phyloP scores from a whole-genome alignment of 2,797 vertebrate species.

The Nannoperca australis region DNA sequence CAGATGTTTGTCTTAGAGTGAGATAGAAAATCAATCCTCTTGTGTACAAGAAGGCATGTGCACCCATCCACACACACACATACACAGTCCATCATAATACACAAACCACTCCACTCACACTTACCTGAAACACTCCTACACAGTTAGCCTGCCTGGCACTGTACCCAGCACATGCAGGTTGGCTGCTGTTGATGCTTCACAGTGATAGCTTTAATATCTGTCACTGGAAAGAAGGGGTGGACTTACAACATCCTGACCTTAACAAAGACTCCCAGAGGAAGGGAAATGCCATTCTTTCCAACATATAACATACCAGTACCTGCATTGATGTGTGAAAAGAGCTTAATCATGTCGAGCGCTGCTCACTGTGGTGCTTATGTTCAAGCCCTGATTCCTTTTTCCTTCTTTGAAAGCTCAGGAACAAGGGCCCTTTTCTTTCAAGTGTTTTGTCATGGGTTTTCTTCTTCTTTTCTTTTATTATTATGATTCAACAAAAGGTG shows the following conservation, averaged over 20 bases:
- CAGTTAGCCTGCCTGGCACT: constrained; percentile 58
- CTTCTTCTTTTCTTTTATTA: constrained; percentile 26
- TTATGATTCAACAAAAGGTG: constrained; percentile 24
- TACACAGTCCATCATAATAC: constrained; percentile 6
- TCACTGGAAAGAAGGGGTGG: constrained; percentile 15
- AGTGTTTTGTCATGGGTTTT: constrained; percentile 35
- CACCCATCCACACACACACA: background rate
- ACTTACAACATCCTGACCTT: constrained; percentile 71
- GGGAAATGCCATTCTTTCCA: constrained; percentile 8
- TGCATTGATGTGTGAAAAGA: constrained; percentile 73
- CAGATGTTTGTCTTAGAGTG: too few relatives aligned
- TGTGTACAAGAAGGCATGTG: background rate
- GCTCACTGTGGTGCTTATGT: constrained; percentile 37
- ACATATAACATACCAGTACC: constrained; percentile 66
- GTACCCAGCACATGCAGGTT: constrained; percentile 55
- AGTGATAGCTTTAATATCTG: constrained; percentile 69
- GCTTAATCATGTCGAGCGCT: constrained; percentile 52
- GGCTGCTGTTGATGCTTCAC: constrained; percentile 63
- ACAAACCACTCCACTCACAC: constrained; percentile 1
- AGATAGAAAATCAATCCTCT: background rate
- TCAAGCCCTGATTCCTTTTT: constrained; percentile 33
- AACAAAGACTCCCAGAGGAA: constrained; percentile 49
- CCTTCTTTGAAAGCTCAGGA: constrained; percentile 49
- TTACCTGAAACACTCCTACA: constrained; percentile 28
- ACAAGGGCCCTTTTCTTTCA: constrained; percentile 38